Conservation (phyloP, 1,140 invertebrate species). For the Himalopsyche phryganea region DNA sequence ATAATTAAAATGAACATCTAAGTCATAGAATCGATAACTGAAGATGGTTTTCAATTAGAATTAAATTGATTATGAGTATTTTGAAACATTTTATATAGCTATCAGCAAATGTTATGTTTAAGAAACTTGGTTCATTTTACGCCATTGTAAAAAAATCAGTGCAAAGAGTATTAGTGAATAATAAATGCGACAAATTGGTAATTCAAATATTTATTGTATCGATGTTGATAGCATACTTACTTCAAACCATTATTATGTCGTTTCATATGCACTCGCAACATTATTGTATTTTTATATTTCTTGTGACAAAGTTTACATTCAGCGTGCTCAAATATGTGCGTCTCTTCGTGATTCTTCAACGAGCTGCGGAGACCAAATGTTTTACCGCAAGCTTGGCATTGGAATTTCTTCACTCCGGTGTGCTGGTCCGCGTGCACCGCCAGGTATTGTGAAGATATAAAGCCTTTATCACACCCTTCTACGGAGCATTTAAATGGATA, state of each 20-base stretch:
- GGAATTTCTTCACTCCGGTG: constrained; percentile 25
- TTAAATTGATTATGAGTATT: no score
- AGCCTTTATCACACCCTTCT: constrained; percentile 20
- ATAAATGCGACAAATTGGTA: no score
- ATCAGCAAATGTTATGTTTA: no score
- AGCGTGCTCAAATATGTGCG: constrained; percentile 21
- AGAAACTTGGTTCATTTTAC: no score
- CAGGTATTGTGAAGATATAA: constrained; percentile 20
- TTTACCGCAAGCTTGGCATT: constrained; percentile 29
- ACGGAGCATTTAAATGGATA: constrained; percentile 31
- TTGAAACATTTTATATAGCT: no score
- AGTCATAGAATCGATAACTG: no score
- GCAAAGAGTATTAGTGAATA: no score
- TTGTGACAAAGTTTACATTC: constrained; percentile 30
- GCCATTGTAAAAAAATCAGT: no score
- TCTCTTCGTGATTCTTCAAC: constrained; percentile 27
- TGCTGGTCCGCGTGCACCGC: constrained; percentile 16
- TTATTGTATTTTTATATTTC: constrained; percentile 25
- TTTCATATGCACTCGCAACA: constrained; percentile 31
- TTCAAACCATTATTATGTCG: constrained; percentile 24
- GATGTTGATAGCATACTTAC: constrained; percentile 10
- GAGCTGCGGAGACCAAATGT: constrained; percentile 27
- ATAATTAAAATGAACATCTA: no score
- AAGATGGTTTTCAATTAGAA: no score
- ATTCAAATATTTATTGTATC: no score